Evolutionary conservation across 2,113 vertebrate genomes (phyloP), one percentile per base, ranked within the genome.

Genomic region (Microtus oregoni): DNA sequence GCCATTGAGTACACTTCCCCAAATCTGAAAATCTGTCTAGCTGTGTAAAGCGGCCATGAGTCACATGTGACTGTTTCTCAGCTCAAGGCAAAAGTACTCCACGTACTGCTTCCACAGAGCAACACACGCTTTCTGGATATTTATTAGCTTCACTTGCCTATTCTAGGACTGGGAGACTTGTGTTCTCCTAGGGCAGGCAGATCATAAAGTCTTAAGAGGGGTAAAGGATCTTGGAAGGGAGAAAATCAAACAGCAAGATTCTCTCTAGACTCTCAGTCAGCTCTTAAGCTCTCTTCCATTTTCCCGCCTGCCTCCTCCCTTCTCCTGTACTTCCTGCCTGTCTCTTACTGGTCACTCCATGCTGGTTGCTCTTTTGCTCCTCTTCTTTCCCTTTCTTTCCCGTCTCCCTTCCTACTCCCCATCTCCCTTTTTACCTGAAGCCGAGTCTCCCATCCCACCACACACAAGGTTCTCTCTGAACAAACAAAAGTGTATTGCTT

Each of bases 111-210:
- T 83, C 93, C 90, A 82, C 15, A 50, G 65, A 90, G 94, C 90
- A 89, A 91, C 77, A 90, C 65, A 77, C 63, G 83, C 90, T 67
- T 94, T 76, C 28, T 0, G 70, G 89, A 90, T 70, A 91, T 81
- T 91, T 65, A 95, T 86, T 91, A 75, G 92, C 50, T 92, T 88
- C 67, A 52, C 75, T 90, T 89, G 79, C 75, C 75, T 73, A 32
- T 38, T 58, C 44, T 61, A 94, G 13, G 38, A 58, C 82, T 44
- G 77, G 67, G n/a, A 92, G 92, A 50, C 81, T 73, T 47, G 19
- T 91, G 77, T 67, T 28, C 76, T 76, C 5, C 68, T 86, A 81
- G 50, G 58, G 67, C 72, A 20, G 67, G 50, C 52, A 79, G 55
- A 93, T 77, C 89, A 55, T 72, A 75, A 92, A 90, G 67, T 88